Evolutionary conservation across 2,113 vertebrate species (phyloP), one percentile per base, ranked within the genome.

Genomic region (Dicentrarchus labrax): DNA sequence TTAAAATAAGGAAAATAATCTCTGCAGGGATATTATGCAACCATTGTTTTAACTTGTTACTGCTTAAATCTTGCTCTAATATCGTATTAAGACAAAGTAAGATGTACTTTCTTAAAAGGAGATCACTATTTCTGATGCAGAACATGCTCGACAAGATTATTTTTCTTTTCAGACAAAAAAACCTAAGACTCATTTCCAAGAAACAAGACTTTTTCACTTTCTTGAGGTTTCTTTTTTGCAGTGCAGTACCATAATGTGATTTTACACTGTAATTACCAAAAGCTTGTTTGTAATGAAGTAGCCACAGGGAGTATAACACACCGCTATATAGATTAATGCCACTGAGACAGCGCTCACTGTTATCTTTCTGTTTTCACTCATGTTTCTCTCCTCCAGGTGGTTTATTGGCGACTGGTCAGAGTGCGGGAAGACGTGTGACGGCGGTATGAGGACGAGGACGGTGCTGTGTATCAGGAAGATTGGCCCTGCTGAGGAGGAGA

Each of bases 341-440:
- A 30, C 30, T 15, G 0, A 30, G 5, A 8, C 57, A 16, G 12
- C 3, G 56, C 62, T 45, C n/a, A 68, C 17, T 22, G 24, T 19
- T 68, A 12, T n/a, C 30, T 6, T 21, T 11, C 6, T 38, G 24
- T 11, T 66, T 54, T 4, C 3, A 10, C 53, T 8, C 15, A 0
- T 6, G 38, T 48, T 16, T 43, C 22, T 41, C 7, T 80, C 76
- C 87, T 48, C 0, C 91, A 99, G 98, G 82, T 99, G 98, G 98
- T 98, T 99, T 90, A 99, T 99, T 17, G 98, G 97, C 4, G 98
- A 98, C 91, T 99, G 98, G 98, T 95, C 97, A 1, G 97, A 98
- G 78, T 99, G 98, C 86, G 98, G 96, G 65, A 98, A 98, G 94
- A 98, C 97, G 0, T 99, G 98, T 78, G 98, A 99, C 8, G 98